These are phyloP conservation scores for Caiman crocodilus DNA, from an alignment of 2,797 vertebrate genomes.

Conservation along the genomic window DNA sequence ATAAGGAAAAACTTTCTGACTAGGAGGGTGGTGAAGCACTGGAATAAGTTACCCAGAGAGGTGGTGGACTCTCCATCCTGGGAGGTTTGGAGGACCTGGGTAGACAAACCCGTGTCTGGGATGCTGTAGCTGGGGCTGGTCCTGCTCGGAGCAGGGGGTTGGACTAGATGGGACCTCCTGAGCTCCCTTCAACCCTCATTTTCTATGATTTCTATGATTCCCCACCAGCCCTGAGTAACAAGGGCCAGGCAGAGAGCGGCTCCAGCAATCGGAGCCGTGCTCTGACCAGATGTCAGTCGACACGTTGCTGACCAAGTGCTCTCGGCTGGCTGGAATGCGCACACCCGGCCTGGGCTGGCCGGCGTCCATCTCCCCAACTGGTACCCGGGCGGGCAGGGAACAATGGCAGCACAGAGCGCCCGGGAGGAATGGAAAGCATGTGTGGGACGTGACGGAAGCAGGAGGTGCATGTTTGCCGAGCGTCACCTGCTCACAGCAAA, in stretches of 20 bases:
- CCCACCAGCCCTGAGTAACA: not conserved
- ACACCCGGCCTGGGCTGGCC: not conserved
- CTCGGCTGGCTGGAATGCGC: not conserved
- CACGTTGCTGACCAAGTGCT: not conserved
- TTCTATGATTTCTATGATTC: accelerated
- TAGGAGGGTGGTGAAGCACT: too few species aligned
- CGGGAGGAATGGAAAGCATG: not conserved
- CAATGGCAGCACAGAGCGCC: not conserved
- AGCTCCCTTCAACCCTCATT: not conserved
- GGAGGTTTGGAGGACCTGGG: too few species aligned
- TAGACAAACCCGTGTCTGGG: too few species aligned
- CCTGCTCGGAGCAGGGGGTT: too few species aligned
- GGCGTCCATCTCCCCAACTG: not conserved
- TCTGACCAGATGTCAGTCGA: not conserved
- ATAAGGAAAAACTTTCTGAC: too few species aligned
- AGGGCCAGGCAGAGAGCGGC: accelerated
- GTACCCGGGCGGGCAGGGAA: not conserved
- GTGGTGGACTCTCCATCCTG: too few species aligned
- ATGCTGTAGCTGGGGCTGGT: too few species aligned
- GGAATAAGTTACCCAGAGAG: too few species aligned
- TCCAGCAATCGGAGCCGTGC: not conserved
- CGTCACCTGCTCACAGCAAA: not conserved
- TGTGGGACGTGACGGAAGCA: not conserved
- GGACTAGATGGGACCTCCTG: too few species aligned
- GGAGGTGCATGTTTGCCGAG: not conserved